These are phyloP conservation scores for Pelmatolapia mariae DNA, from an alignment of 2,113 vertebrate genomes.

Conservation along the genomic window DNA sequence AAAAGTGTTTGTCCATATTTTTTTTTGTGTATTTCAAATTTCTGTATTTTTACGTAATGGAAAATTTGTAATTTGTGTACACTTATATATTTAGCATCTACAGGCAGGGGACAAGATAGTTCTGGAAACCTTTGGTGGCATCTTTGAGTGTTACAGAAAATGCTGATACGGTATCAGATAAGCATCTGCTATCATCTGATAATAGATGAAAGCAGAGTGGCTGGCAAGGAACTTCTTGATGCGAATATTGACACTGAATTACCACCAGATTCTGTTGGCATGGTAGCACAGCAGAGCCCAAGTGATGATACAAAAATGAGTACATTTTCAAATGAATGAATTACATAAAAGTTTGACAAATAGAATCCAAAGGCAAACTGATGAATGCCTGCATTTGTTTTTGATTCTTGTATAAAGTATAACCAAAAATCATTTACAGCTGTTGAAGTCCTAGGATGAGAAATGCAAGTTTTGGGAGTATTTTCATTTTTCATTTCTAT, in stretches of 20 bases:
- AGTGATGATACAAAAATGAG: fast-evolving
- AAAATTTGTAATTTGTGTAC: fast-evolving
- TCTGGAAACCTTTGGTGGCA: not conserved
- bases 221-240: not conserved
- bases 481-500: not conserved
- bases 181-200: not conserved
- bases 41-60: not conserved
- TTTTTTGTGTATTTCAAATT: not conserved
- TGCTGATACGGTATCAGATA: not conserved
- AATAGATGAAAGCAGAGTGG: not conserved
- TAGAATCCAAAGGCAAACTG: not conserved
- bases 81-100: not conserved
- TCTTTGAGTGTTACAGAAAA: not conserved
- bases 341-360: not conserved
- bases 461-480: not conserved
- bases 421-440: not conserved
- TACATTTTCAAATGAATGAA: not conserved
- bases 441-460: fast-evolving
- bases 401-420: not conserved
- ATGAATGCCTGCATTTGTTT: not conserved
- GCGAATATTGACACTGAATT: not conserved
- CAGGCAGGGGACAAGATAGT: not conserved
- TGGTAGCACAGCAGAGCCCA: fast-evolving
- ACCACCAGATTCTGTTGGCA: not conserved
- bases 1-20: not conserved